phyloP scores from a whole-genome alignment of 2,113 vertebrate species.

The Camelus dromedarius region DNA sequence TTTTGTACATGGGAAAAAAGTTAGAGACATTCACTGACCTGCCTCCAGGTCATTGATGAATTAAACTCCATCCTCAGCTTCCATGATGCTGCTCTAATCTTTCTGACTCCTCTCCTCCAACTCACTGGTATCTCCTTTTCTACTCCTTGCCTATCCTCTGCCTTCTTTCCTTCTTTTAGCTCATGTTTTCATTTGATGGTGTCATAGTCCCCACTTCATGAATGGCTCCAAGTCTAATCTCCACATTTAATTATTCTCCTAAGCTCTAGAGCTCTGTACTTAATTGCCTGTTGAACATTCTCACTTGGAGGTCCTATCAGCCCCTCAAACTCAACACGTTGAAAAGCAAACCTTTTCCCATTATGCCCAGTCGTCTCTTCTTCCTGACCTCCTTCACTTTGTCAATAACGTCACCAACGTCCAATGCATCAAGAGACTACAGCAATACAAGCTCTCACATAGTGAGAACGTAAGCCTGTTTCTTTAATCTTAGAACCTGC shows the following conservation, averaged over 20 bases:
- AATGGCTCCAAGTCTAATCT: neutral
- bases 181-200: neutral
- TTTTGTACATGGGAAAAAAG: neutral
- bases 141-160: neutral
- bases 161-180: neutral
- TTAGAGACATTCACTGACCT: neutral
- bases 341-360: neutral
- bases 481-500: too few species aligned
- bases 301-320: neutral
- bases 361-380: neutral
- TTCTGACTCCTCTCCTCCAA: neutral
- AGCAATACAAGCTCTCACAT: neutral
- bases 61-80: neutral
- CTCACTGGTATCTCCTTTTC: neutral
- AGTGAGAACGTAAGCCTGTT: neutral
- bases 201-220: neutral
- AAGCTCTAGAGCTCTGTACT: neutral
- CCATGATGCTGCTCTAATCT: neutral
- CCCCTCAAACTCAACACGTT: neutral
- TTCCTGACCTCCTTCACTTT: neutral
- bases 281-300: neutral
- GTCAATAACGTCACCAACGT: neutral
- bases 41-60: neutral
- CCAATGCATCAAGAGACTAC: neutral
- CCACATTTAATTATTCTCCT: neutral